Conservation (phyloP, 1,140 invertebrate genomes). For the Diorhabda elongata region DNA sequence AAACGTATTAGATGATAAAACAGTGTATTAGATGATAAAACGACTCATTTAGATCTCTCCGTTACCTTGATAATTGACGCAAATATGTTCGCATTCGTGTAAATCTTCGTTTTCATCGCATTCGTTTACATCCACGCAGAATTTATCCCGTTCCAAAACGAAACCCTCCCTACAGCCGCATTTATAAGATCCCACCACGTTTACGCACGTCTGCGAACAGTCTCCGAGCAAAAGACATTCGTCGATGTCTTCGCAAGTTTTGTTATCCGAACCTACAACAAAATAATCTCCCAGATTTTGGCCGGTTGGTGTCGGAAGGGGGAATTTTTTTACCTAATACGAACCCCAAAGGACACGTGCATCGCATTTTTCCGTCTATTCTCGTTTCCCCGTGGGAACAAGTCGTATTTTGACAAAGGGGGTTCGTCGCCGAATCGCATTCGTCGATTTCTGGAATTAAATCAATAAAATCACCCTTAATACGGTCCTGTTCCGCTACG, state of each 20-base stretch:
- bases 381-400: constrained; percentile 49
- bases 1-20: too few relatives aligned
- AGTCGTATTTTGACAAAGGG: constrained; percentile 43
- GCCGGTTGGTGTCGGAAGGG: too few relatives aligned
- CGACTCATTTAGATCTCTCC: too few relatives aligned
- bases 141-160: constrained; percentile 42
- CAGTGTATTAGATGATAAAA: too few relatives aligned
- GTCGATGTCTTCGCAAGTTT: constrained; percentile 66
- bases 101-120: constrained; percentile 54
- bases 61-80: constrained; percentile 48
- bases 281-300: too few relatives aligned
- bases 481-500: not conserved
- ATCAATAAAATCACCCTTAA: constrained; percentile 11
- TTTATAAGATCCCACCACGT: constrained; percentile 58
- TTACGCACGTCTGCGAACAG: constrained; percentile 61
- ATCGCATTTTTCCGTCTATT: constrained; percentile 42
- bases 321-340: constrained; percentile 41
- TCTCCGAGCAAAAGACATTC: constrained; percentile 63
- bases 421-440: constrained; percentile 51
- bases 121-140: constrained; percentile 66
- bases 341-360: constrained; percentile 71
- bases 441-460: constrained; percentile 58
- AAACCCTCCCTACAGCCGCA: constrained; percentile 58
- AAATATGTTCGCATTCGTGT: constrained; percentile 55
- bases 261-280: constrained; percentile 49